Conservation (phyloP, 2,113 vertebrate species). For the Rostratula benghalensis region DNA sequence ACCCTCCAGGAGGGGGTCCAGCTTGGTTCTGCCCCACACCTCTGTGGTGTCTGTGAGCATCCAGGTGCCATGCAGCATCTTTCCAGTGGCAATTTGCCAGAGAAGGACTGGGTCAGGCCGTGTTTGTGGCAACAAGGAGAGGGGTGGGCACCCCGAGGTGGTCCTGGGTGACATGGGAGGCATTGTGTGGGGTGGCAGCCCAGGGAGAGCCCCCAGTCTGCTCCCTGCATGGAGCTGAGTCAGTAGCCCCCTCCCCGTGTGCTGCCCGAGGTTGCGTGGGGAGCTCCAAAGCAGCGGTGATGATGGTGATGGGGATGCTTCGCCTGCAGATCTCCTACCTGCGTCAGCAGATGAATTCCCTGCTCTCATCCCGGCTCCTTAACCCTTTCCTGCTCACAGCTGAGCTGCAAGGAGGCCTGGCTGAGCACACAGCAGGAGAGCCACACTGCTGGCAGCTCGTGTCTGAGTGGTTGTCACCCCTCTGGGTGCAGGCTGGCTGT, state of each 20-base stretch:
- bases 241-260: accelerated
- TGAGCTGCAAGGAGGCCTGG: accelerated
- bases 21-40: not conserved
- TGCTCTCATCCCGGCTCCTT: not conserved
- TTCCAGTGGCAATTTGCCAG: not conserved
- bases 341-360: conserved; percentile 61
- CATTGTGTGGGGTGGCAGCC: accelerated
- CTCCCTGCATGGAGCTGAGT: accelerated
- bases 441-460: not conserved
- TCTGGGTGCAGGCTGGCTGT: not conserved
- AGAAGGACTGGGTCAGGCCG: not conserved
- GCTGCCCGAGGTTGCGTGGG: not conserved
- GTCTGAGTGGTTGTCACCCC: accelerated
- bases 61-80: conserved; percentile 2
- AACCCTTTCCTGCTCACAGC: not conserved
- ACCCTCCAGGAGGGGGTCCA: not conserved
- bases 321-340: conserved; percentile 42
- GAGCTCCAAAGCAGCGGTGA: not conserved
- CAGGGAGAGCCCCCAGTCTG: not conserved
- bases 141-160: not conserved
- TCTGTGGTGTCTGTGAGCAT: not conserved
- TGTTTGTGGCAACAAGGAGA: not conserved
- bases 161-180: not conserved
- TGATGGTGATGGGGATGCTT: conserved; percentile 25
- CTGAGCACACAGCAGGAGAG: not conserved